Base-by-base conservation (phyloP, 2,113 vertebrate species). In the Xiphias gladius region DNA sequence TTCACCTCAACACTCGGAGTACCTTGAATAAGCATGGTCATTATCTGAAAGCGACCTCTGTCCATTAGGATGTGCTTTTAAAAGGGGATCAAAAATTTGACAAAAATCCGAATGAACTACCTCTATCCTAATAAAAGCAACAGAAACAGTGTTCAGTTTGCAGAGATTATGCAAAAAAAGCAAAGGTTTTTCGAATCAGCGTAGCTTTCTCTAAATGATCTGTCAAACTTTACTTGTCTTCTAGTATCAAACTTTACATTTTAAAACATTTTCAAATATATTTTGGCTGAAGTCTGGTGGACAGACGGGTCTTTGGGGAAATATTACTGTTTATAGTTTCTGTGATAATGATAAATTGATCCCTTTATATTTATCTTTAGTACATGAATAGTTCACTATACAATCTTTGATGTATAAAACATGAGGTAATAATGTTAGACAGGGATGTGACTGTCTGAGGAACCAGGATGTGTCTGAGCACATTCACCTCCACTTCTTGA, bases 401-500 rank as follows among this genome's bases (percentile, higher is more conserved):
- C 89, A 94, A 90, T 91, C 84, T 80, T 46, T 24, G 48, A 73
- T 81, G 79, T 79, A 91, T 87, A 91, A 93, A 93, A 92, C 83
- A 89, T 88, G 94, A 94, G 94, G 94, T 94, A 94, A 92, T 90
- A 84, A 90, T 77, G 84, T 88, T 76, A 20, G n/a, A 75, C 67
- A 58, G 73, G 84, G 73, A 65, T 68, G 88, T 74, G 82, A 82
- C 88, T 9, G 41, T 79, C 80, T 84, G 57, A 89, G 71, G 75
- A 80, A 55, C 88, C 88, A 85, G 67, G 70, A 30, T 81, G 83
- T 75, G 81, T 82, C 81, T 58, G 32, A 83, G 28, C 75, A 77
- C 83, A 75, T 89, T 86, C 68, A 54, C 26, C 48, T 76, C 28
- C 76, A 80, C 67, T 61, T 80, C 10, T 28, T 72, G 16, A 52